These are phyloP conservation scores for Drosophila pegasa DNA, from an alignment of 2,888 invertebrate species.

Conservation along the genomic window DNA sequence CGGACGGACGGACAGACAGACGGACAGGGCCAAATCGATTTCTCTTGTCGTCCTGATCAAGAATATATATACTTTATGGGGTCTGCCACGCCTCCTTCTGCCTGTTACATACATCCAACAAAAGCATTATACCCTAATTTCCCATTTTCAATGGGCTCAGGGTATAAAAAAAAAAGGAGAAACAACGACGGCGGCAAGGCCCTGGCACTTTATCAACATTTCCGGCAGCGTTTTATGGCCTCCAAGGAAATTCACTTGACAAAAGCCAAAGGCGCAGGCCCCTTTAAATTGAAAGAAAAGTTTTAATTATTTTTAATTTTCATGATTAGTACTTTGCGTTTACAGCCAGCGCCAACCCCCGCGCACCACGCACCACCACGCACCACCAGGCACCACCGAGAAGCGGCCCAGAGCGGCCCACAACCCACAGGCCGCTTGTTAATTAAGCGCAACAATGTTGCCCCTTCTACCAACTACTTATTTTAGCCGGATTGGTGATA, in stretches of 20 bases:
- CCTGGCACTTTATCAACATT: conserved; percentile 69
- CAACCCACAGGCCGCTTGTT: conserved; percentile 58
- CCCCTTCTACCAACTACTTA: conserved; percentile 25
- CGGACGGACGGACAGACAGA: too few species aligned
- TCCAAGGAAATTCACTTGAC: conserved; percentile 66
- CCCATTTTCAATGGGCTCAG: too few species aligned
- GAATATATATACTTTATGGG: too few species aligned
- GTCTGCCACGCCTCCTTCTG: too few species aligned
- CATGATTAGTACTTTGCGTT: conserved; percentile 82
- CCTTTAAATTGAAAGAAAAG: conserved; percentile 75
- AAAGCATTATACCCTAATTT: too few species aligned
- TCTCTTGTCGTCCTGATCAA: too few species aligned
- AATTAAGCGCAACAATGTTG: conserved; percentile 82
- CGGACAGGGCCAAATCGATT: too few species aligned
- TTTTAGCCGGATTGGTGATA: conserved; percentile 72
- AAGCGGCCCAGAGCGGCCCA: too few species aligned
- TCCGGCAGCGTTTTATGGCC: conserved; percentile 67
- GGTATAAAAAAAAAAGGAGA: not conserved
- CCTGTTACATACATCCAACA: too few species aligned
- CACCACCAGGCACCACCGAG: not conserved
- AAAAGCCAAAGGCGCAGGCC: conserved; percentile 35
- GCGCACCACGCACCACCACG: not conserved
- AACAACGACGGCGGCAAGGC: not conserved
- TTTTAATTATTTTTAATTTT: conserved; percentile 84
- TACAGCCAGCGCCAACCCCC: conserved; percentile 47